phyloP scores from a whole-genome alignment of 2,797 vertebrate genomes.

The Hyperoplus immaculatus region DNA sequence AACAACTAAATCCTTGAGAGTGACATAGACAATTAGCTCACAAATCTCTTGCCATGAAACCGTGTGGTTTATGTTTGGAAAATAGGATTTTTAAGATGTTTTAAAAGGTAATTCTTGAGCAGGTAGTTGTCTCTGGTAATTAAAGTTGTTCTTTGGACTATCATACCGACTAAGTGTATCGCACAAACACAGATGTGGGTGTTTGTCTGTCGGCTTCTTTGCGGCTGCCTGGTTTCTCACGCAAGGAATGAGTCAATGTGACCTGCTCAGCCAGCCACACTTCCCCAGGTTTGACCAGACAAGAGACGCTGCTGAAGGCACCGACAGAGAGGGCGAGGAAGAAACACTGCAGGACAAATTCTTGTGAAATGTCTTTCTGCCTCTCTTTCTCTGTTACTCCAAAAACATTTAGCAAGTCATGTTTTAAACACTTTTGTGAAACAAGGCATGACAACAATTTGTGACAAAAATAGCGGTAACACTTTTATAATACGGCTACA shows the following conservation, averaged over 20 bases:
- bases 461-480: no score
- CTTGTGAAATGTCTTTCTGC: no score
- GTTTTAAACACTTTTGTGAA: not conserved
- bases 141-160: not conserved
- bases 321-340: not conserved
- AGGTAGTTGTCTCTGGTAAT: conserved; percentile 1
- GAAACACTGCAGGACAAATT: conserved; percentile 27
- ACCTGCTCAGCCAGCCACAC: conserved; percentile 73
- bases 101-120: not conserved
- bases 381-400: conserved; percentile 1
- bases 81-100: not conserved
- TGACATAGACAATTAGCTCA: conserved; percentile 48
- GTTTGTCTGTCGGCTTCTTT: conserved; percentile 33
- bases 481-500: no score
- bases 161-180: conserved; percentile 21
- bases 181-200: conserved; percentile 7
- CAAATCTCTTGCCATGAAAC: conserved; percentile 22
- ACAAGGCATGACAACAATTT: not conserved
- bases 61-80: not conserved
- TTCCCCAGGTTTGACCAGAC: conserved; percentile 68
- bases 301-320: conserved; percentile 54
- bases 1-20: conserved; percentile 40
- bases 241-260: conserved; percentile 74
- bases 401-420: not conserved
- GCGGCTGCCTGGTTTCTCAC: conserved; percentile 71